Base-by-base conservation (phyloP, 1,140 invertebrate species). In the Helicoverpa armigera region DNA sequence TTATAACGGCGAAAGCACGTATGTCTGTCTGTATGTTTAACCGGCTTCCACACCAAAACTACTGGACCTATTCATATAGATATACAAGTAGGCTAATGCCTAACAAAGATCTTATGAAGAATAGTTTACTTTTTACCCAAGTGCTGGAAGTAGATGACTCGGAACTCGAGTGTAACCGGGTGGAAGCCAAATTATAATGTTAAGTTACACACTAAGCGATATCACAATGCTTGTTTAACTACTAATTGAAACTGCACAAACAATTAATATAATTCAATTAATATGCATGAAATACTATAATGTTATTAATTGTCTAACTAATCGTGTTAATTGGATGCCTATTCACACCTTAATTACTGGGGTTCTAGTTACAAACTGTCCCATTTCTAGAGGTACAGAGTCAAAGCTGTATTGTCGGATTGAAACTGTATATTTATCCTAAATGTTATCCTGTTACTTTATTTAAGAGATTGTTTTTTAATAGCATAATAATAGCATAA, bases 251-350 rank as follows among this genome's bases (percentile, higher is more conserved):
- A 48, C 63, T 48, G 43, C 35, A 4, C 4, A 48, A 67, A 48
- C 35, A 48, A 43, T 48, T 48, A 10, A 2, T 12, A 2, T 65
- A 48, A 18, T 48, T 65, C 9, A 43, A 65, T 65, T 35, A 67
- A 43, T 61, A 67, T 67, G 35, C 63, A 67, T 48, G 14, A 18
- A 67, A 48, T 48, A 67, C 13, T 48, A 67, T 48, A 67, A 9
- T 16, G 14, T 14, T 61, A 67, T 48, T n/a, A 48, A 67, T 48
- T 67, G n/a, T 48, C 0, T 12, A 67, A 10, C n/a, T 67, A 48
- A 67, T 48, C 1, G 63, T 48, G 63, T 67, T 48, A n/a, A 67
- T 48, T 67, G n/a, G 16, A 67, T 67, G 14, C 29, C 61, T 16
- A 35, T 67, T 67, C 43, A 16, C 63, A 16, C 31, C 3, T 48